These are phyloP conservation scores for Bombus confusus DNA, from an alignment of 1,140 invertebrate species.

Conservation along the genomic window DNA sequence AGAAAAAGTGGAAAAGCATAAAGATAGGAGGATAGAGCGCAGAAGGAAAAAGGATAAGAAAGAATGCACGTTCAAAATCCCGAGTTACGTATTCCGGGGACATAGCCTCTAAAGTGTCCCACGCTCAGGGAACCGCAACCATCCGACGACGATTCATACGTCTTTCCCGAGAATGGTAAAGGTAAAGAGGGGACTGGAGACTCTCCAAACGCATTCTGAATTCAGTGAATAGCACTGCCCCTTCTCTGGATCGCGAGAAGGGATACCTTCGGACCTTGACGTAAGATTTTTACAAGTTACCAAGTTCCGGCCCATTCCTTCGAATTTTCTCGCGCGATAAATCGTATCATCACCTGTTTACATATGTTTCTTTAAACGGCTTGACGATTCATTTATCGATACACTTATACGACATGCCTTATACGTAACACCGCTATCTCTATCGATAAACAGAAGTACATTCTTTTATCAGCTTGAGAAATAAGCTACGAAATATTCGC, in stretches of 20 bases:
- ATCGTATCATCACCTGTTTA: neutral
- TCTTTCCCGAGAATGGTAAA: constrained; percentile 69
- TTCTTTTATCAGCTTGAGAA: no score
- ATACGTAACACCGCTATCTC: no score
- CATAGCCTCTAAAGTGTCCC: constrained; percentile 77
- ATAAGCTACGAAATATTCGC: no score
- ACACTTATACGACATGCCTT: neutral
- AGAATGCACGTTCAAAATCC: constrained; percentile 71
- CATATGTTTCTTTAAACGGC: no score
- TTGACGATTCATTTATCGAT: neutral
- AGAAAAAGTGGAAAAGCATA: constrained; percentile 26
- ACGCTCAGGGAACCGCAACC: constrained; percentile 72
- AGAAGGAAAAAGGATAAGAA: constrained; percentile 51
- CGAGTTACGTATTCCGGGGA: constrained; percentile 75
- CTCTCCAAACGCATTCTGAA: constrained; percentile 72
- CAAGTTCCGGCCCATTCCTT: neutral
- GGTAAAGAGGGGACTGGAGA: constrained; percentile 62
- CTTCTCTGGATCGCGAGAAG: constrained; percentile 15
- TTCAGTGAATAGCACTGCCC: constrained; percentile 64
- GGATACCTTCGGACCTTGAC: constrained; percentile 56
- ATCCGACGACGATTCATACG: constrained; percentile 78
- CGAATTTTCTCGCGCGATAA: neutral
- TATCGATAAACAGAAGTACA: no score
- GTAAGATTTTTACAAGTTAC: constrained; percentile 40
- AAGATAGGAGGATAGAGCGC: constrained; percentile 35